Evolutionary conservation across 2,113 vertebrate genomes (phyloP).

Genomic region (Hassar affinis): DNA sequence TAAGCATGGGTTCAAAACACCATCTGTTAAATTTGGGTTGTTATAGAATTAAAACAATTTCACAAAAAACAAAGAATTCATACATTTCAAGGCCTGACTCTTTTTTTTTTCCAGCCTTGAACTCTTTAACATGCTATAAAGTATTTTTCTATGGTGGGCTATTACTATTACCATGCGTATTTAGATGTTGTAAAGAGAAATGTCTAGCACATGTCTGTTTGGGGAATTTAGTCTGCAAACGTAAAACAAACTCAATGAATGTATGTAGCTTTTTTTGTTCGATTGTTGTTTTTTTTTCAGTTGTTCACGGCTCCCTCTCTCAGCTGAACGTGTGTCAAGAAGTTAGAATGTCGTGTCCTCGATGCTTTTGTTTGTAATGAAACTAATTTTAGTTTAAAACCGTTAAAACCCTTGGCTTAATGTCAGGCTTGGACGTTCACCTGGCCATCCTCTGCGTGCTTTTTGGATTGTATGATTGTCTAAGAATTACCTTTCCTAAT

Average conservation of each 20-base stretch:
- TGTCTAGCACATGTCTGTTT: conserved; percentile 40
- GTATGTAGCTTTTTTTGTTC: conserved; percentile 49
- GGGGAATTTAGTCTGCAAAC: conserved; percentile 43
- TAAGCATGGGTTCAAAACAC: conserved; percentile 25
- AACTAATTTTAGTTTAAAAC: conserved; percentile 21
- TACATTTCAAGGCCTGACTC: conserved; percentile 22
- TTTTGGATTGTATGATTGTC: background rate
- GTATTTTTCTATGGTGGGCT: conserved; percentile 49
- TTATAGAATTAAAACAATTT: conserved; percentile 32
- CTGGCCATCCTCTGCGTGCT: conserved; percentile 9
- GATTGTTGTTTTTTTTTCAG: background rate
- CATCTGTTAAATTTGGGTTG: conserved; percentile 42
- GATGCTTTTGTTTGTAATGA: conserved; percentile 2
- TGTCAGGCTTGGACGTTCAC: background rate
- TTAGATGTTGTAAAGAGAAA: conserved; percentile 42
- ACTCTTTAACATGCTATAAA: conserved; percentile 43
- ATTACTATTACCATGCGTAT: conserved; percentile 36
- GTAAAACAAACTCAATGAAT: conserved; percentile 45
- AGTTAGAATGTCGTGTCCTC: conserved; percentile 31
- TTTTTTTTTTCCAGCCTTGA: conserved; percentile 32
- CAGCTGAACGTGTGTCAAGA: conserved; percentile 22
- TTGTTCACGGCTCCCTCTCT: conserved; percentile 38
- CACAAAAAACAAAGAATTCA: conserved; percentile 12
- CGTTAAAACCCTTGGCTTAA: conserved; percentile 20
- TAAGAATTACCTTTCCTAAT: background rate